phyloP scores from a whole-genome alignment of 2,113 vertebrate species.

The Centropristis striata region DNA sequence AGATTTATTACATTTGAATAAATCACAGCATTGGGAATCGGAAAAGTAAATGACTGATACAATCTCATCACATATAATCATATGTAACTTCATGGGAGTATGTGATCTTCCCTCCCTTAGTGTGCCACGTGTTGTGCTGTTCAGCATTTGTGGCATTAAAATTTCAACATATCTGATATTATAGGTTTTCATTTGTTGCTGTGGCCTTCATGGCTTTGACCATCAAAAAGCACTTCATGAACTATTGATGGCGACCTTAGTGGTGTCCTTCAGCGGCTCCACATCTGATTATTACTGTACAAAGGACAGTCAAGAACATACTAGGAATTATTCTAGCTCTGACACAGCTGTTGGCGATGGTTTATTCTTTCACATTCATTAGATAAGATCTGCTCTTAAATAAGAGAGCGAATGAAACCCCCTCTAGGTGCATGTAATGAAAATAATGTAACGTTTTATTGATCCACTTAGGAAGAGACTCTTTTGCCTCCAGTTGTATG shows the following conservation, averaged over 20 bases:
- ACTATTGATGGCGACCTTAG: slow-evolving; percentile 36
- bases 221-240: slow-evolving; percentile 25
- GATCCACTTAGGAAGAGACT: slow-evolving; percentile 36
- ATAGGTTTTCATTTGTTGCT: neutral
- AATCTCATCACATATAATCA: too few relatives aligned
- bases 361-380: slow-evolving; percentile 28
- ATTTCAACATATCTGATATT: neutral
- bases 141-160: neutral
- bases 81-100: too few relatives aligned
- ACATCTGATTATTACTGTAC: slow-evolving; percentile 28
- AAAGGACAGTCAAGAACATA: slow-evolving; percentile 20
- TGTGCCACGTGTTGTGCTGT: too few relatives aligned
- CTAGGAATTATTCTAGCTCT: slow-evolving; percentile 4
- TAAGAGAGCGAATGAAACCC: slow-evolving; percentile 17
- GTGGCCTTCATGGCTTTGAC: neutral
- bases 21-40: neutral
- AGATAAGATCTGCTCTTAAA: slow-evolving; percentile 45
- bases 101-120: too few relatives aligned
- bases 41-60: too few relatives aligned
- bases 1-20: too few relatives aligned
- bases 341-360: slow-evolving; percentile 9
- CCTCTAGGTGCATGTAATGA: slow-evolving; percentile 24
- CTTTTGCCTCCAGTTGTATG: slow-evolving; percentile 1
- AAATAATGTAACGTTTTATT: slow-evolving; percentile 49
- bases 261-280: slow-evolving; percentile 10